Evolutionary conservation across 1,140 invertebrate genomes (phyloP), one percentile per base, ranked within the genome.

Genomic region (Ectropis grisescens): DNA sequence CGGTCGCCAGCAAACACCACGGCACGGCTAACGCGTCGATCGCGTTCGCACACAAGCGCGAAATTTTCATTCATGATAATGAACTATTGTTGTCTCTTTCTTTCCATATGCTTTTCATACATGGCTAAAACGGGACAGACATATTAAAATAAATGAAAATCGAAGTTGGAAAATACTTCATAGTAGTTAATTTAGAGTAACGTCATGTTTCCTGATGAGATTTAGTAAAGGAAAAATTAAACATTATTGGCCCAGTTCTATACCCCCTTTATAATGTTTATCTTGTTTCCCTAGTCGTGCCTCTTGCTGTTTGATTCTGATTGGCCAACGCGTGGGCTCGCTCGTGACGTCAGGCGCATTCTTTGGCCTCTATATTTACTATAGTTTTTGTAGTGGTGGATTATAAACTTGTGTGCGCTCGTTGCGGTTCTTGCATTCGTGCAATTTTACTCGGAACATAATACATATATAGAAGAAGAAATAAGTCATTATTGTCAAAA

Each of bases 291-390:
- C 52, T 43, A 43, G 71, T 44, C 70, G 66, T 54, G 64, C 70
- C 75, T 70, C 61, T 64, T 37, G 37, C 50, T 65, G 58, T 62
- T 41, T 37, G 51, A 48, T 45, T 68, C 45, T 68, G 68, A 81
- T 81, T 81, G 75, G 75, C 38, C 52, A 54, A 48, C 53, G 67
- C 65, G 75, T 78, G 72, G 75, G 75, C 75, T 78, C 72, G 72
- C 42, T 75, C 64, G 40, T 72, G 72, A 76, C 75, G 75, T 81
- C 65, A 78, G 38, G 45, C 33, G 50, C 64, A 76, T 75, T 78
- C 72, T 65, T 67, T 52, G 60, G 58, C 48, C 62, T 62, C 60
- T 72, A n/a, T n/a, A n/a, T n/a, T n/a, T n/a, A 19, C 66, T 71
- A 70, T 67, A 40, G 34, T 31, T 53, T 64, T 62, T 53, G 53